Conservation (phyloP, 2,113 vertebrate species). For the Mixornis gularis region DNA sequence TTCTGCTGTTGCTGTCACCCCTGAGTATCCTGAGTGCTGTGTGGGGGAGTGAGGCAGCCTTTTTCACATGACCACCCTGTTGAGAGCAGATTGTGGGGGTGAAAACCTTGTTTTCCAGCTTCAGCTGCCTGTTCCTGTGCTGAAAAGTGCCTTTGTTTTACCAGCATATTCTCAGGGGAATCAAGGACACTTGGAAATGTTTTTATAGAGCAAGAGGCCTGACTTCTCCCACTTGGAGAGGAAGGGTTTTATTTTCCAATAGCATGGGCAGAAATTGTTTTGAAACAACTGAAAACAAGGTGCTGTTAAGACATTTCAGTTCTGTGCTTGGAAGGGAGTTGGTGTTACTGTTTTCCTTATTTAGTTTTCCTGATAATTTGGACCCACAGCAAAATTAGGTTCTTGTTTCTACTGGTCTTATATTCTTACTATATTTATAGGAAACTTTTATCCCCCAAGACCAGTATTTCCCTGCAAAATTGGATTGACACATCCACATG, state of each 20-base stretch:
- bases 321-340: neutral
- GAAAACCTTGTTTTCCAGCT: conserved; percentile 1
- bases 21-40: neutral
- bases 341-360: neutral
- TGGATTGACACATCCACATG: neutral
- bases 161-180: neutral
- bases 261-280: neutral
- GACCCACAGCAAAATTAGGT: neutral
- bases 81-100: neutral
- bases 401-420: neutral
- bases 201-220: neutral
- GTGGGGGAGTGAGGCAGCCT: neutral
- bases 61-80: neutral
- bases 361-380: neutral
- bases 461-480: neutral
- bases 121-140: neutral
- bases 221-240: conserved; percentile 9
- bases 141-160: conserved; percentile 40
- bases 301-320: neutral
- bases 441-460: neutral
- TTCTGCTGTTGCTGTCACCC: conserved; percentile 49
- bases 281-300: neutral
- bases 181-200: conserved; percentile 26
- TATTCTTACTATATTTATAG: neutral
- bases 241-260: neutral